These are phyloP conservation scores for Ecliptopera silaceata DNA, from an alignment of 2,888 invertebrate species.

Conservation along the genomic window DNA sequence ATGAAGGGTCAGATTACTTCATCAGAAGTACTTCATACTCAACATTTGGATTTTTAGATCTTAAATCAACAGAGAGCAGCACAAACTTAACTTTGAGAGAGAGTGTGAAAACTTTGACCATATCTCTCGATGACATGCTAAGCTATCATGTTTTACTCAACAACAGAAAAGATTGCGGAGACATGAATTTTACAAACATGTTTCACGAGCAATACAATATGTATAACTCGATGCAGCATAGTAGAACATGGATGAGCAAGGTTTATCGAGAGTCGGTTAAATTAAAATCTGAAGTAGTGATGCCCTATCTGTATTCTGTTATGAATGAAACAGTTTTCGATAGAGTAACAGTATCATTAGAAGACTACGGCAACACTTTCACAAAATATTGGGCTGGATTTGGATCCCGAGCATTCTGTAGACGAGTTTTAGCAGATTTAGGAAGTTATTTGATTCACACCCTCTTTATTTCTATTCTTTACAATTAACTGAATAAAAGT, in stretches of 20 bases:
- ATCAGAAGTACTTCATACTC: conserved; percentile 12
- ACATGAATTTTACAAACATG: conserved; percentile 20
- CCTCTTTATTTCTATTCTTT: conserved; percentile 1
- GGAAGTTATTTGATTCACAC: conserved; percentile 9
- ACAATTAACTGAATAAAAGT: conserved; percentile 10
- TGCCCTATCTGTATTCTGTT: conserved; percentile 10
- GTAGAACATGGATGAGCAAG: conserved; percentile 21
- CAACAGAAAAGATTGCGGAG: conserved; percentile 28
- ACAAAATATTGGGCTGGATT: conserved; percentile 13
- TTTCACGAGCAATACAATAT: conserved; percentile 2
- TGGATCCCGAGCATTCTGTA: conserved; percentile 8
- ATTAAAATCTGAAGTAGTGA: conserved; percentile 10
- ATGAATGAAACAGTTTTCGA: conserved; percentile 31
- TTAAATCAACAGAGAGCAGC: conserved; percentile 9
- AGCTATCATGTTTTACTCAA: conserved; percentile 18
- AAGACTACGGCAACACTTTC: conserved; percentile 4
- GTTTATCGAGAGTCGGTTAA: conserved; percentile 3
- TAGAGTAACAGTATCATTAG: conserved; percentile 3
- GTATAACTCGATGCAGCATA: conserved; percentile 6
- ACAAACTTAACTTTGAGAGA: conserved; percentile 17
- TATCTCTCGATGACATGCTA: conserved; percentile 24
- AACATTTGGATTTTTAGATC: conserved; percentile 15
- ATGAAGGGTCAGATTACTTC: conserved; percentile 9
- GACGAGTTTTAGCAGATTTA: conserved; percentile 14
- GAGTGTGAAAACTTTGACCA: conserved; percentile 19